phyloP scores from a whole-genome alignment of 2,888 invertebrate species.

The Baronia brevicornis region DNA sequence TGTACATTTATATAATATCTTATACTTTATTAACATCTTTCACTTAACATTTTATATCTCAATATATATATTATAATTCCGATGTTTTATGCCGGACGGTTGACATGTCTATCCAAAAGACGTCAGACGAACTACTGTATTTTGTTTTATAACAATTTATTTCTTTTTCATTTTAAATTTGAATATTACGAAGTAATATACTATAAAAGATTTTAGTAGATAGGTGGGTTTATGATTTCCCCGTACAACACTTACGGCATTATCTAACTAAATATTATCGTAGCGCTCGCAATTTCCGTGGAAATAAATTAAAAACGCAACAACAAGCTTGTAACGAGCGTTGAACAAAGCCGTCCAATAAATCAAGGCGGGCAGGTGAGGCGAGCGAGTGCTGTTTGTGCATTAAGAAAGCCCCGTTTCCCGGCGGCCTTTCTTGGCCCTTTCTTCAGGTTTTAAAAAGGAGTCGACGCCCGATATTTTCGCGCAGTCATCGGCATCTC shows the following conservation, averaged over 20 bases:
- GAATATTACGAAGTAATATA: no score
- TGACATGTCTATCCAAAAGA: no score
- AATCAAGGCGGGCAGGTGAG: slow-evolving; percentile 71
- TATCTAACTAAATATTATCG: slow-evolving; percentile 63
- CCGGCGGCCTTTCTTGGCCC: slow-evolving; percentile 68
- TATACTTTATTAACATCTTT: no score
- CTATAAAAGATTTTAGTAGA: no score
- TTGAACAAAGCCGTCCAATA: slow-evolving; percentile 71
- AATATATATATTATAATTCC: no score
- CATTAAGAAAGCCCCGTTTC: slow-evolving; percentile 71
- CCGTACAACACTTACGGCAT: slow-evolving; percentile 37
- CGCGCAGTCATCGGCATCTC: slow-evolving; percentile 75
- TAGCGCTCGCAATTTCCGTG: slow-evolving; percentile 59
- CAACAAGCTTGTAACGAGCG: slow-evolving; percentile 72
- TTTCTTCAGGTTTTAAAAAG: slow-evolving; percentile 74
- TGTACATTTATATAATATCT: no score
- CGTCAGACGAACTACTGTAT: no score
- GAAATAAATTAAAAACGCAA: slow-evolving; percentile 76
- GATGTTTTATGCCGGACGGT: no score
- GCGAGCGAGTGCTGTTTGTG: slow-evolving; percentile 67
- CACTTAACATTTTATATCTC: no score
- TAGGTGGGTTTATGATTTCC: slow-evolving; percentile 3
- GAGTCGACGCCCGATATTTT: slow-evolving; percentile 72
- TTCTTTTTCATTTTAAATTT: no score
- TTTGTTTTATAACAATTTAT: no score